Base-by-base conservation (phyloP, 2,113 vertebrate genomes). In the Perccottus glenii region DNA sequence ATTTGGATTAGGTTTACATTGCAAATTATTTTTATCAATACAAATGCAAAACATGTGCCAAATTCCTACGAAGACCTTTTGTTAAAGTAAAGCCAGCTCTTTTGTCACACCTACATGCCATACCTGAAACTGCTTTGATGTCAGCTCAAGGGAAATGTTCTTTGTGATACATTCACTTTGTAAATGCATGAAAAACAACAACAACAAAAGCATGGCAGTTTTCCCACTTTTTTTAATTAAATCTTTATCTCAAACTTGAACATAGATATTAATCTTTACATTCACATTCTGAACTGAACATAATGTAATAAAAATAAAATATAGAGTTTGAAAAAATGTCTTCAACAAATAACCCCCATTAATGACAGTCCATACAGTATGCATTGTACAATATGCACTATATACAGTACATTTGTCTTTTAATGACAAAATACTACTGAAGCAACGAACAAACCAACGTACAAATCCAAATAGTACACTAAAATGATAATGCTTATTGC, bases 231-330 rank as follows among this genome's bases (percentile, higher is more conserved):
- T 38, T 76, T 82, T 84, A 69, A 84, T 81, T 83, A 64, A 72
- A 80, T 65, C 61, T 59, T 63, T 33, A 53, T 9, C 62, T 71
- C 48, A 64, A 62, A 33, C 53, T 74, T 78, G 66, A 79, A 79
- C 44, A 64, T 48, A 60, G 19, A 81, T 44, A 60, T 58, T 19
- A 19, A 55, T 42, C 56, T 43, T 43, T 58, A 58, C 56, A 33
- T 85, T 87, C 83, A 88, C 81, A 85, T 82, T 80, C 55, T 85
- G 45, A 62, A 70, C 76, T 57, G 36, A 58, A 58, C 9, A 70
- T 7, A 42, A 63, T 32, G 64, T 44, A 9, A 1, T 44, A n/a
- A 52, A 74, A 70, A 75, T 68, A 78, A 16, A 61, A 67, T 60
- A 63, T 42, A 10, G 14, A 9, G 10, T 43, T 4, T 43, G 47